Evolutionary conservation across 2,888 invertebrate species (phyloP).

Genomic region (Hydropsyche betteni): DNA sequence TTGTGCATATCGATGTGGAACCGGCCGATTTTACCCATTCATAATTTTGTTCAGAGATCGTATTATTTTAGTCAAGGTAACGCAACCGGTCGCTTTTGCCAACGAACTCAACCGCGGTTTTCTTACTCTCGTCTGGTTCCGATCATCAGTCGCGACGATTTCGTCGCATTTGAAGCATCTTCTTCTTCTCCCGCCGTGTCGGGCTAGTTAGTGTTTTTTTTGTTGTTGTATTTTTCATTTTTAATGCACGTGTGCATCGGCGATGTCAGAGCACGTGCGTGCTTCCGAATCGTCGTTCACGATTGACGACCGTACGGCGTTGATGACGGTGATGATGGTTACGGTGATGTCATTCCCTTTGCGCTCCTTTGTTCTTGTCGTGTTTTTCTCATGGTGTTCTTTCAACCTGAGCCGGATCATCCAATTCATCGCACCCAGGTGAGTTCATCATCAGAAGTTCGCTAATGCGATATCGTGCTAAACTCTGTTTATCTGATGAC

Average conservation of each 20-base stretch:
- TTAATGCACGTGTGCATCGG: neutral
- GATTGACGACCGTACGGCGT: neutral
- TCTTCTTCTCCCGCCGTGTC: neutral
- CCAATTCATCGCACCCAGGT: constrained; percentile 2
- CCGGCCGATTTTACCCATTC: constrained; percentile 19
- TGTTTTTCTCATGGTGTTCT: constrained; percentile 21
- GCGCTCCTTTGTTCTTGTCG: constrained; percentile 29
- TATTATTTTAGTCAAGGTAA: constrained; percentile 30
- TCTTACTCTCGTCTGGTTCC: neutral
- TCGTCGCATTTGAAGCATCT: neutral
- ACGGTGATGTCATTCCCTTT: constrained; percentile 25
- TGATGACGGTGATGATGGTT: neutral
- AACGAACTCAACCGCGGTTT: constrained; percentile 2
- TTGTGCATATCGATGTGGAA: neutral
- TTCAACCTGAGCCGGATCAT: constrained; percentile 14
- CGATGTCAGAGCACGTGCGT: constrained; percentile 2
- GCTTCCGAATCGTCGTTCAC: neutral
- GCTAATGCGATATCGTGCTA: no score
- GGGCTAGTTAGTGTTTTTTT: neutral
- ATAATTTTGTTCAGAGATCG: neutral
- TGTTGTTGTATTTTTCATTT: neutral
- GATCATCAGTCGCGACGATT: neutral
- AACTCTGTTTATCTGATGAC: no score
- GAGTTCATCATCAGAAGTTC: neutral
- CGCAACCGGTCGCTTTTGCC: constrained; percentile 1